Percentiles rank a stretch among this genome's conserved stretches.
Conservation (phyloP, 1,140 invertebrate species). For the Lamellibrachia luymesi region DNA sequence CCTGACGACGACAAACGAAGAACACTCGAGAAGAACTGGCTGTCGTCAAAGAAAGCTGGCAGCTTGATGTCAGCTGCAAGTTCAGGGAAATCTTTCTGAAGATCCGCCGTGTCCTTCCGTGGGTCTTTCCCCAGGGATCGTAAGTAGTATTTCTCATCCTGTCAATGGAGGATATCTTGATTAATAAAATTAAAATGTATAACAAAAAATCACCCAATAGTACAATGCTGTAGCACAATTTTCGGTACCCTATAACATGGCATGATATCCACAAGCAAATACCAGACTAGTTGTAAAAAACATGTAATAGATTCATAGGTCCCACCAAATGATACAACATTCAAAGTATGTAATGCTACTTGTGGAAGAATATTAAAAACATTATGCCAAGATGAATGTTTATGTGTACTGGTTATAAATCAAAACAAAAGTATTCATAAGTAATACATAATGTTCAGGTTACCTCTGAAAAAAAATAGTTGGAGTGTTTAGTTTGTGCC, state of each 20-base stretch:
- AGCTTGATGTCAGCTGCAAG: constrained; percentile 59
- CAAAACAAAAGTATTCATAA: constrained; percentile 25
- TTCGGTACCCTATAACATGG: background rate
- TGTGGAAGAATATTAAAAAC: background rate
- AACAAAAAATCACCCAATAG: constrained; percentile 6
- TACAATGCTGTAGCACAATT: background rate
- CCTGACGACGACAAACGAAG: constrained; percentile 61
- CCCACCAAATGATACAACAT: background rate
- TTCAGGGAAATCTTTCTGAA: constrained; percentile 58
- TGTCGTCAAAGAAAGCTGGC: constrained; percentile 56
- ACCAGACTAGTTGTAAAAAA: too few species aligned
- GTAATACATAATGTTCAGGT: background rate
- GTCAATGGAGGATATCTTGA: constrained; percentile 15
- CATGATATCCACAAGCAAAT: background rate
- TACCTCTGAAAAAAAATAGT: constrained; percentile 55
- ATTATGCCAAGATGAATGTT: background rate
- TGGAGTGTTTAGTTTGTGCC: constrained; percentile 42
- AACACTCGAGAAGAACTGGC: constrained; percentile 63
- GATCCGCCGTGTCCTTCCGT: constrained; percentile 61
- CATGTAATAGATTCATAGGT: background rate
- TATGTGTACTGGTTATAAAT: constrained; percentile 18
- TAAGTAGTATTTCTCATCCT: constrained; percentile 63
- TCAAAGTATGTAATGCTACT: background rate
- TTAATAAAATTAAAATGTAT: background rate
- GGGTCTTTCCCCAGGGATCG: constrained; percentile 61